Conservation (phyloP, 2,113 vertebrate genomes). For the Cichladusa arquata region DNA sequence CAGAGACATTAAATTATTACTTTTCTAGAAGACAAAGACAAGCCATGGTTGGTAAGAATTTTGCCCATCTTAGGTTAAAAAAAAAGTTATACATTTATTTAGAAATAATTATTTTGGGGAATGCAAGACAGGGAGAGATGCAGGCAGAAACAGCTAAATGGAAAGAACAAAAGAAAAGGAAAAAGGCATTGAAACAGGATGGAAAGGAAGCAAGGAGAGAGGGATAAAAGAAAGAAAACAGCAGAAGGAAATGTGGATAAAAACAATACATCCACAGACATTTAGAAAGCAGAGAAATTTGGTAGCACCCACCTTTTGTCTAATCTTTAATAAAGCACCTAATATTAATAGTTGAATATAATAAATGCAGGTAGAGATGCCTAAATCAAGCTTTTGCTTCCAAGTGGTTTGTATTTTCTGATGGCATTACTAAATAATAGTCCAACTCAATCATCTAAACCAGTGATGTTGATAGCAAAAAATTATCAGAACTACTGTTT, state of each 20-base stretch:
- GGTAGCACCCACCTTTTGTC: rapidly evolving
- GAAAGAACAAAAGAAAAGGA: not conserved
- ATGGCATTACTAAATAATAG: not conserved
- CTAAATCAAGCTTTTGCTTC: not conserved
- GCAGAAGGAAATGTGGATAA: not conserved
- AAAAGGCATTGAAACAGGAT: not conserved
- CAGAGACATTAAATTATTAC: not conserved
- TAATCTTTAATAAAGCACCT: not conserved
- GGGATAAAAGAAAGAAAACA: not conserved
- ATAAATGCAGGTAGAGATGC: not conserved
- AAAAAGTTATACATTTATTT: not conserved
- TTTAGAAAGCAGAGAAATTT: not conserved
- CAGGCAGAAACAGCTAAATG: not conserved
- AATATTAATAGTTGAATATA: not conserved
- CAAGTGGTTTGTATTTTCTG: not conserved
- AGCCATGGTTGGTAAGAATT: not conserved
- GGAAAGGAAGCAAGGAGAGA: not conserved
- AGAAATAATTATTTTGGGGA: not conserved
- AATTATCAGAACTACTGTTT: not conserved
- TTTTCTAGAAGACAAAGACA: not conserved
- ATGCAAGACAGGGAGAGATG: not conserved
- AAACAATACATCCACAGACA: not conserved
- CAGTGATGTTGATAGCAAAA: not conserved
- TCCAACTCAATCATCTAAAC: not conserved
- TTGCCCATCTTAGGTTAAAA: not conserved